Conservation (phyloP, 1,140 invertebrate species). For the Camponotus vicinus region DNA sequence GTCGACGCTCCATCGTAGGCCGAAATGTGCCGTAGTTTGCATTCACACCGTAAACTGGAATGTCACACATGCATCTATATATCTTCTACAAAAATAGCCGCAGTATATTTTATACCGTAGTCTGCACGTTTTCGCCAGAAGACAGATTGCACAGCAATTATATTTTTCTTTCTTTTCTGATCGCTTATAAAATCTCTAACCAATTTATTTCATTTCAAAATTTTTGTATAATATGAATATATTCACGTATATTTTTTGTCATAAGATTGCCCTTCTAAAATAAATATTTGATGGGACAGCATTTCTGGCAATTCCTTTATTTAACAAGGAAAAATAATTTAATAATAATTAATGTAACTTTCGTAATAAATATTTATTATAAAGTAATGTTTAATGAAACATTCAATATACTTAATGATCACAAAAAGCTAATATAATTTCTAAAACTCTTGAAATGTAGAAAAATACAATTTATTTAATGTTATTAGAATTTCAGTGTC, state of each 20-base stretch:
- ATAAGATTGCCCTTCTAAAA: too few relatives aligned
- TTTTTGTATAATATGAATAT: too few relatives aligned
- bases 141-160: background rate
- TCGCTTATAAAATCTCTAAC: background rate
- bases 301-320: background rate
- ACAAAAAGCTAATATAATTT: background rate
- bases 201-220: background rate
- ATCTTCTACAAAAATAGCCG: background rate
- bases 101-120: background rate
- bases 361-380: background rate
- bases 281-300: too few relatives aligned
- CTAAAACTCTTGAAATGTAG: background rate
- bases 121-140: background rate
- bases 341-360: background rate
- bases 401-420: background rate
- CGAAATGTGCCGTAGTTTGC: conserved; percentile 31
- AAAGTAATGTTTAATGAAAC: background rate
- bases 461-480: background rate
- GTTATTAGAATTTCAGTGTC: background rate
- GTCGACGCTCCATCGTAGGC: conserved; percentile 38
- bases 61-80: background rate
- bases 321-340: background rate
- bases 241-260: too few relatives aligned
- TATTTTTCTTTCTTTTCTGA: background rate
- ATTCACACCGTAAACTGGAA: conserved; percentile 15